Conservation (phyloP, 2,888 invertebrate species). For the Megastigmus dorsalis region DNA sequence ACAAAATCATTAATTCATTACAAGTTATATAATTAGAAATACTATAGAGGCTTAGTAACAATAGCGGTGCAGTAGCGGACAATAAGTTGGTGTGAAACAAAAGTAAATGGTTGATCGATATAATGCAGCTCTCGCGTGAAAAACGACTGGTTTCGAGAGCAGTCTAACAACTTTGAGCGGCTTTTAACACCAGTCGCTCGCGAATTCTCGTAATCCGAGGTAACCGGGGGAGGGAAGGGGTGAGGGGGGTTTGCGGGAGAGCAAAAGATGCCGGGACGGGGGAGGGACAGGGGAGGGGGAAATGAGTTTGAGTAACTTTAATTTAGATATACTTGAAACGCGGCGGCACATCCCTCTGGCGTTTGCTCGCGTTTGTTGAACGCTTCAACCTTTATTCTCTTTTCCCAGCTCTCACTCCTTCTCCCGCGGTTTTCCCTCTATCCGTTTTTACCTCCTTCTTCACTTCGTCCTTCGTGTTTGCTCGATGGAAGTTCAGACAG, state of each 20-base stretch:
- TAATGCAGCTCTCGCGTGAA: background rate
- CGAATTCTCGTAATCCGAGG: background rate
- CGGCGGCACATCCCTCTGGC: constrained; percentile 2
- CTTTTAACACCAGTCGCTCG: constrained; percentile 11
- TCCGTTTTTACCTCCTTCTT: background rate
- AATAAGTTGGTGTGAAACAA: background rate
- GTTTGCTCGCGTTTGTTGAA: constrained; percentile 16
- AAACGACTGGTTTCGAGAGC: background rate
- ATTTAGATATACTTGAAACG: constrained; percentile 45
- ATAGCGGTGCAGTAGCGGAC: no score
- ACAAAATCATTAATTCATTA: no score
- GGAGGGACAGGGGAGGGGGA: background rate
- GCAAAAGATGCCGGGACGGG: no score
- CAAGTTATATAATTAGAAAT: no score
- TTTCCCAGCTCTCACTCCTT: background rate
- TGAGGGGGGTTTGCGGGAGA: no score
- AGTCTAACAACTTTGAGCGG: constrained; percentile 15
- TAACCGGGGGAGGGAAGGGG: background rate
- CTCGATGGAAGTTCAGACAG: constrained; percentile 34
- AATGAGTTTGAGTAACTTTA: constrained; percentile 29
- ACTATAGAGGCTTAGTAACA: no score
- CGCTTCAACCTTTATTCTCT: constrained; percentile 31
- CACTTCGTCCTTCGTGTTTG: constrained; percentile 9
- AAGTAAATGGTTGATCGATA: constrained; percentile 10
- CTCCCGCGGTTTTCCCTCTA: background rate